phyloP scores from a whole-genome alignment of 92 coral and sea anemone genomes.

The Metridium senile region DNA sequence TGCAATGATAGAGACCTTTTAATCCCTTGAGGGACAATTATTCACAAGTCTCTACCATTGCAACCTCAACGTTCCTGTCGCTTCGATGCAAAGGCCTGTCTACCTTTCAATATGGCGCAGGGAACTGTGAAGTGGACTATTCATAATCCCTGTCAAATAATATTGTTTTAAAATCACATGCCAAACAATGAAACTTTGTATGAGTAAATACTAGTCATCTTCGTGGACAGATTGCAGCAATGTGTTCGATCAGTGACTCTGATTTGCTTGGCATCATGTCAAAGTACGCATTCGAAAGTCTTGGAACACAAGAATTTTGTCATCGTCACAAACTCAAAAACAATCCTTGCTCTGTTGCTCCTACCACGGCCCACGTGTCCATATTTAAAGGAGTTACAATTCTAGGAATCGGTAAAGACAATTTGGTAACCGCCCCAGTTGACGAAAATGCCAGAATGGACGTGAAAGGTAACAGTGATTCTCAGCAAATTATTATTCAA shows the following conservation, averaged over 20 bases:
- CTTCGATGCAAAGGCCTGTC: too few species aligned
- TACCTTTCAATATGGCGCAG: too few species aligned
- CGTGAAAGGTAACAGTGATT: slow-evolving; percentile 31
- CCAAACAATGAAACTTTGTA: too few species aligned
- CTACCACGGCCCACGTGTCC: slow-evolving; percentile 84
- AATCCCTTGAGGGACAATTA: too few species aligned
- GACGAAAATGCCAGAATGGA: slow-evolving; percentile 73
- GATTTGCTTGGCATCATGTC: slow-evolving; percentile 53
- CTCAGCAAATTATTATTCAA: too few species aligned
- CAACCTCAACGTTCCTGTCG: too few species aligned
- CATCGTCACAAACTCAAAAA: slow-evolving; percentile 60
- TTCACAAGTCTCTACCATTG: too few species aligned
- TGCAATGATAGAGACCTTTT: too few species aligned
- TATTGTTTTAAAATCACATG: too few species aligned
- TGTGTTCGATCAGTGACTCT: slow-evolving; percentile 17
- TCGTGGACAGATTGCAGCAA: slow-evolving; percentile 22
- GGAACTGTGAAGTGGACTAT: too few species aligned
- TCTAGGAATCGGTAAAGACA: slow-evolving; percentile 75
- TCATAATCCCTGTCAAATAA: too few species aligned
- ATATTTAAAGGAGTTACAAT: slow-evolving; percentile 78
- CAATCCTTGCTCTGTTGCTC: slow-evolving; percentile 64
- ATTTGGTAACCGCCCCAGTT: slow-evolving; percentile 58
- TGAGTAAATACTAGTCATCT: too few species aligned
- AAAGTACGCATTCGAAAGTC: slow-evolving; percentile 56
- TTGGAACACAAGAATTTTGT: slow-evolving; percentile 62